Evolutionary conservation across 2,113 vertebrate species (phyloP), one percentile per base, ranked within the genome.

Genomic region (Charadrius vociferus): DNA sequence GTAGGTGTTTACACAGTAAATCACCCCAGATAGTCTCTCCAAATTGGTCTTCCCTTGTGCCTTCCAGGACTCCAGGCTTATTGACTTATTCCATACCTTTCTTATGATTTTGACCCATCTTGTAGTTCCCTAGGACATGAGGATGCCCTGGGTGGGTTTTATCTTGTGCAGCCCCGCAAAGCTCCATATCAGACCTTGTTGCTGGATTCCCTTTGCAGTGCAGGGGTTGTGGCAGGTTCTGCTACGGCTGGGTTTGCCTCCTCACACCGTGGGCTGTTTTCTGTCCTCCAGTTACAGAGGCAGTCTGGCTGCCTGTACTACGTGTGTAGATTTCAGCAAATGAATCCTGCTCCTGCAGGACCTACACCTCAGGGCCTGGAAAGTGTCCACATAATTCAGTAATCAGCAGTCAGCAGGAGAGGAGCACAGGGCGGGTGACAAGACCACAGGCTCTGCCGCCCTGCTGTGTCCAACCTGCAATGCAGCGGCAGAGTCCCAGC

Each of bases 401-500:
- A 27, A 27, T 0, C 37, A 66, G 29, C 41, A 32, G 3, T 32
- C 43, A 68, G 27, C 21, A 24, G 30, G 32, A 74, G 17, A 82
- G 70, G 53, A 86, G 53, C 41, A 18, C 10, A 6, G 53, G 67
- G 41, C 47, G 58, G 52, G 37, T 3, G 18, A 47, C 53, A 47
- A 36, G 29, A 18, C 12, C 6, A 1, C 7, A 29, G n/a, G 30
- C 30, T 77, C 80, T 81, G 65, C 50, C 47, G 59, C 43, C 39
- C 55, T 0, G 0, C 17, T 10, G 1, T 11, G 59, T 8, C 59
- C 29, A 2, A 36, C 63, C 56, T 19, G 55, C 41, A 26, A 6
- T 1, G 66, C 32, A 30, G 13, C 2, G 12, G 14, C 52, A 49
- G 47, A 32, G 58, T 14, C 62, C 49, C 63, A 50, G 53, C 71